phyloP scores from a whole-genome alignment of 2,797 vertebrate genomes.

The Nannoperca obscura region DNA sequence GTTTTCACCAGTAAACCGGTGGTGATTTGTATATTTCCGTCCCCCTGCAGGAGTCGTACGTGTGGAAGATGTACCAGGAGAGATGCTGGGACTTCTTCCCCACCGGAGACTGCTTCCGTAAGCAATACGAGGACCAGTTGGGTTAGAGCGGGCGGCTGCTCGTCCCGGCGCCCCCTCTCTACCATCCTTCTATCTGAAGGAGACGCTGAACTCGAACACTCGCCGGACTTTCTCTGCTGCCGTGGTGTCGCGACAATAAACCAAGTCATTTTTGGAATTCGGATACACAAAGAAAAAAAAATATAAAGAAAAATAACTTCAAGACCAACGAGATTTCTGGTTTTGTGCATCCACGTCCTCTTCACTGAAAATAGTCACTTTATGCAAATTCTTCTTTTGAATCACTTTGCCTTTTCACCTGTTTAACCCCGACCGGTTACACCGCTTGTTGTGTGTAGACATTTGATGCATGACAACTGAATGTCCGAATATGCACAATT shows the following conservation, averaged over 20 bases:
- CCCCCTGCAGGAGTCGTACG: conserved; percentile 92
- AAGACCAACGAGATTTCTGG: conserved; percentile 37
- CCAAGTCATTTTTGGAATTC: conserved; percentile 25
- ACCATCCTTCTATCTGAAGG: conserved; percentile 52
- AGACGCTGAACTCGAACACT: conserved; percentile 58
- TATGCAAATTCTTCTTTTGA: conserved; percentile 69
- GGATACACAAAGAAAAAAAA: neutral
- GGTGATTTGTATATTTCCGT: no score
- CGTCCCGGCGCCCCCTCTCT: conserved; percentile 17
- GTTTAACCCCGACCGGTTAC: conserved; percentile 73
- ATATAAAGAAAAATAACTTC: conserved; percentile 18
- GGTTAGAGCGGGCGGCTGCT: conserved; percentile 82
- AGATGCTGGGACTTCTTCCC: conserved; percentile 99
- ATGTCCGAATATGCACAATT: conserved; percentile 83
- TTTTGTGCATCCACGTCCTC: conserved; percentile 51
- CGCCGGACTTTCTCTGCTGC: conserved; percentile 54
- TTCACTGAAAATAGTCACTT: conserved; percentile 48
- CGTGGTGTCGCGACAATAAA: conserved; percentile 26
- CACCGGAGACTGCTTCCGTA: conserved; percentile 97
- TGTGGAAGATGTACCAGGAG: conserved; percentile 99
- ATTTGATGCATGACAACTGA: conserved; percentile 75
- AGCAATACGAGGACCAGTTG: conserved; percentile 98
- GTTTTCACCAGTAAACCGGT: no score
- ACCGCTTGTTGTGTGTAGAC: conserved; percentile 75
- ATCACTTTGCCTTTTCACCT: conserved; percentile 78